These are phyloP conservation scores for Lasioglossum calceatum DNA, from an alignment of 2,888 invertebrate genomes.

Conservation along the genomic window DNA sequence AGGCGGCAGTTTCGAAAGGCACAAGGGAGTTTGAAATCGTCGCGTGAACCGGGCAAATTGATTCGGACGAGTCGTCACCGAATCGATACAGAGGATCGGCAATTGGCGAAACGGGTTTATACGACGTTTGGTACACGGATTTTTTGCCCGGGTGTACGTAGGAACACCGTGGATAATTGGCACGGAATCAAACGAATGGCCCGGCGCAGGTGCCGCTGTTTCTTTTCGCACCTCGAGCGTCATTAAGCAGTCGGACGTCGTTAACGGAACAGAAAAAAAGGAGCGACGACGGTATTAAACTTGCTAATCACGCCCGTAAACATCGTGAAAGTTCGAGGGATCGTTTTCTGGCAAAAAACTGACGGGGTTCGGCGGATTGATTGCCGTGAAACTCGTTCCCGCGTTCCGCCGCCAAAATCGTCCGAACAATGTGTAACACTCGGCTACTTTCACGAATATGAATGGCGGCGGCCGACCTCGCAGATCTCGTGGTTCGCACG, in stretches of 20 bases:
- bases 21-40: background rate
- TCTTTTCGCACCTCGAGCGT: slow-evolving; percentile 46
- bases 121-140: background rate
- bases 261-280: slow-evolving; percentile 19
- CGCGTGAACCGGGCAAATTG: background rate
- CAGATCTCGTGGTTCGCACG: background rate
- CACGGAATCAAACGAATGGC: slow-evolving; percentile 2
- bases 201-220: slow-evolving; percentile 27
- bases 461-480: background rate
- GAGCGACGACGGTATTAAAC: slow-evolving; percentile 20
- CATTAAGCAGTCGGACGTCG: background rate
- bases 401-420: slow-evolving; percentile 11
- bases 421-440: background rate
- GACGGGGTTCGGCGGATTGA: slow-evolving; percentile 22
- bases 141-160: slow-evolving; percentile 13
- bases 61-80: background rate
- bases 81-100: background rate
- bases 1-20: background rate
- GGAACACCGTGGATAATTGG: slow-evolving; percentile 26
- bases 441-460: slow-evolving; percentile 13
- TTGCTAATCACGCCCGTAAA: slow-evolving; percentile 26
- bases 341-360: slow-evolving; percentile 18
- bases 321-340: slow-evolving; percentile 39
- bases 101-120: slow-evolving; percentile 16
- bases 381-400: slow-evolving; percentile 37